These are phyloP conservation scores for Ciconia stormi DNA, from an alignment of 2,113 vertebrate genomes.

Conservation along the genomic window DNA sequence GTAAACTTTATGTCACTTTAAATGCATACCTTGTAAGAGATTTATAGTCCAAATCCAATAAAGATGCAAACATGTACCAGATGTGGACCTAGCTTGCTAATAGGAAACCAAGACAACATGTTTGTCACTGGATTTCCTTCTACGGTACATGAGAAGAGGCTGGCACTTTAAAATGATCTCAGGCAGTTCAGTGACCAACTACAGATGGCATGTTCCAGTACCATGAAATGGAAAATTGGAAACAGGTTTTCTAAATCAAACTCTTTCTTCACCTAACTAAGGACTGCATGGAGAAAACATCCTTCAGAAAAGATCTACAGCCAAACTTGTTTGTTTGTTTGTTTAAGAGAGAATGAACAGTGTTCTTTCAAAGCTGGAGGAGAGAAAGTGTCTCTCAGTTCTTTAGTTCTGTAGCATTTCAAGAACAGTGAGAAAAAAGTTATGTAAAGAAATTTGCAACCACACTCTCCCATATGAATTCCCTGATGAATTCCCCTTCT, in stretches of 20 bases:
- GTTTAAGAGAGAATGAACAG: neutral
- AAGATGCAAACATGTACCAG: neutral
- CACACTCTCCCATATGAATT: neutral
- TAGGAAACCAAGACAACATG: neutral
- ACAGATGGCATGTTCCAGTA: neutral
- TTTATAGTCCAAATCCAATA: neutral
- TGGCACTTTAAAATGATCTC: neutral
- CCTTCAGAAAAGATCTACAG: neutral
- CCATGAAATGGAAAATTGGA: neutral
- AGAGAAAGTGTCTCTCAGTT: neutral
- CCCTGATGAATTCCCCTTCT: neutral
- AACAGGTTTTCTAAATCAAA: neutral
- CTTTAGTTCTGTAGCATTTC: neutral
- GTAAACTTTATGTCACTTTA: neutral
- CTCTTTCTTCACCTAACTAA: neutral
- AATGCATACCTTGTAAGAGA: neutral
- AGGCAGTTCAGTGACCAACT: neutral
- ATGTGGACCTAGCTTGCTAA: neutral
- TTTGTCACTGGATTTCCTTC: neutral
- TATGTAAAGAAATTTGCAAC: neutral
- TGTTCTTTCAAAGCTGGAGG: neutral
- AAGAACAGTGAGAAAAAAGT: neutral
- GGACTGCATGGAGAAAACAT: neutral
- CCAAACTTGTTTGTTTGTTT: too few relatives aligned
- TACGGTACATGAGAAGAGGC: neutral